Evolutionary conservation across 2,113 vertebrate genomes (phyloP).

Genomic region (Nymphicus hollandicus): DNA sequence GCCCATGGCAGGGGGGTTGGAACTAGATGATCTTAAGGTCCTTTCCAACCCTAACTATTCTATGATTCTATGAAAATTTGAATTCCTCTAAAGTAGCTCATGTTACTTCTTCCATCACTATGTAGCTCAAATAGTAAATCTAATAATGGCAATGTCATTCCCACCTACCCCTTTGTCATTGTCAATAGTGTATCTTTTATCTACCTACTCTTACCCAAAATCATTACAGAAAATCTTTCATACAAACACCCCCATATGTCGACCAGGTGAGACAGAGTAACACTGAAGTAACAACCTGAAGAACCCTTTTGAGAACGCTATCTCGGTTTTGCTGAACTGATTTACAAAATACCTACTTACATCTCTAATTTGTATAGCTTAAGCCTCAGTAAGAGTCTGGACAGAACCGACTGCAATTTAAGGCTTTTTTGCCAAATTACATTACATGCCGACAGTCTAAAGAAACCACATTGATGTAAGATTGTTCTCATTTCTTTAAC

Average conservation of each 20-base stretch:
- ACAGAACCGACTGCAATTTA: background rate
- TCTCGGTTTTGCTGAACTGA: background rate
- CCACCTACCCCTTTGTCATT: background rate
- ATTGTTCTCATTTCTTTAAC: background rate
- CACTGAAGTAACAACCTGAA: background rate
- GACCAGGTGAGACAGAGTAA: background rate
- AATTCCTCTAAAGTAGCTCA: background rate
- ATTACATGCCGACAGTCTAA: background rate
- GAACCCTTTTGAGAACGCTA: background rate
- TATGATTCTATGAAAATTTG: too few relatives aligned
- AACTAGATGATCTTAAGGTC: too few relatives aligned
- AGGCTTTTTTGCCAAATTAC: background rate
- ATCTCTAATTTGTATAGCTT: background rate
- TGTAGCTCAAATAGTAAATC: background rate
- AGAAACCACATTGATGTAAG: background rate
- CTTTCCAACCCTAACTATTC: too few relatives aligned
- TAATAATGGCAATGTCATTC: background rate
- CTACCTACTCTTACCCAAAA: background rate
- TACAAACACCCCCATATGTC: background rate
- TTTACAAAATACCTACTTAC: background rate
- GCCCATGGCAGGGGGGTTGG: too few relatives aligned
- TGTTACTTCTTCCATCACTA: background rate
- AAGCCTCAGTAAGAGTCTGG: background rate
- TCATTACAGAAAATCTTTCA: background rate
- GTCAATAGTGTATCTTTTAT: background rate